Evolutionary conservation across 2,113 vertebrate genomes (phyloP), one percentile per base, ranked within the genome.

Genomic region (Glaucomys volans): DNA sequence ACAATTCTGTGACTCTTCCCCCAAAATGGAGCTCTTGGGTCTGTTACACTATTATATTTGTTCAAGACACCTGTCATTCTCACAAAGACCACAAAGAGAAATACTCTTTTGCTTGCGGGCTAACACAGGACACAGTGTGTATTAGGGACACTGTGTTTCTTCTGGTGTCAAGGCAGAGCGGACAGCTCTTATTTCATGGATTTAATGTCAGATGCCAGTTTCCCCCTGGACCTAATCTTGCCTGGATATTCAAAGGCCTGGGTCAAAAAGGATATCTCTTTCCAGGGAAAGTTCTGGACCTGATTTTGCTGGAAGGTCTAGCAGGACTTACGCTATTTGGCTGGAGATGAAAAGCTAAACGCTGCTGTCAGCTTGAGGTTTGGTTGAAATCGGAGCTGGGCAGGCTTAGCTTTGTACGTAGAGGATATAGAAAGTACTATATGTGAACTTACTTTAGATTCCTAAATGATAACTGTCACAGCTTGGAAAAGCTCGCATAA

Each of bases 391-490:
- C 54, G 90, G 40, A 87, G 37, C 52, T 30, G 47, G 8, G 35
- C 30, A 12, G 62, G 8, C 5, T 71, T 91, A 47, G 37, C 2
- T 82, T 77, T 66, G 42, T 62, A 50, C 35, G 14, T 44, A 71
- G 59, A 82, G 4, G 37, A 81, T 71, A 66, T 26, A 87, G 88
- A 59, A 90, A 86, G 35, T 87, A 74, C 62, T 87, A 14, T 35
- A 35, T 67, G 69, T 47, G 24, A 76, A 90, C 40, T 37, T 88
- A 30, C 18, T 93, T 89, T 69, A 92, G 69, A 66, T 71, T 44
- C 62, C 44, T 94, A 87, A 94, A n/a, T 82, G 81, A 85, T 90
- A 74, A 87, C 64, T 79, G 62, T 77, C 54, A 87, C 75, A 66
- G 64, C 89, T 64, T 87, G 69, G 40, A 54, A 76, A 64, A 77